A percentile compares a stretch with the other conserved stretches of the same genome.
Evolutionary conservation across 2,888 invertebrate species (phyloP).

Genomic region (Silvanus unidentatus): DNA sequence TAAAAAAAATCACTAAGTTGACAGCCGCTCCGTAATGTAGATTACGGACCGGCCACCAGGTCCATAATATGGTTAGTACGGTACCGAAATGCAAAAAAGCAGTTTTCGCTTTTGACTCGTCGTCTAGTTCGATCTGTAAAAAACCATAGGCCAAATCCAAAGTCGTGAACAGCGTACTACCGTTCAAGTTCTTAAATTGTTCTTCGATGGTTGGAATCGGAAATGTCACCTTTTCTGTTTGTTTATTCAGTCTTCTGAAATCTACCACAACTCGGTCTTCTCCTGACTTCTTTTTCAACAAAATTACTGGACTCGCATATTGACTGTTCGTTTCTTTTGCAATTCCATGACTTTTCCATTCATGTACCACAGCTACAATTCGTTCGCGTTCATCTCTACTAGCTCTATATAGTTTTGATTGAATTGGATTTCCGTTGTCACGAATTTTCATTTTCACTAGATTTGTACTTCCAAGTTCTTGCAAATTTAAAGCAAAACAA

Average conservation of each 20-base stretch:
- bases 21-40: no score
- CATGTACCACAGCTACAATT: constrained; percentile 11
- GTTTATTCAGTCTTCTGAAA: constrained; percentile 15
- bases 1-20: no score
- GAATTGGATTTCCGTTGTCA: constrained; percentile 13
- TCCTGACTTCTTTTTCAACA: constrained; percentile 13
- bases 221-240: constrained; percentile 16
- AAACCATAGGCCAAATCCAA: constrained; percentile 3
- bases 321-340: constrained; percentile 16
- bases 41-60: no score
- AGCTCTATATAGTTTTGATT: constrained; percentile 10
- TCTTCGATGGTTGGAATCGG: constrained; percentile 13
- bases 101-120: not conserved
- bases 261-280: constrained; percentile 19
- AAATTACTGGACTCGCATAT: constrained; percentile 18
- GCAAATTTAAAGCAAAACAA: constrained; percentile 12
- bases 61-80: no score
- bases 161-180: constrained; percentile 7
- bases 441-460: constrained; percentile 11
- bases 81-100: no score
- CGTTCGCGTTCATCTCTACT: constrained; percentile 11
- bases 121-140: not conserved
- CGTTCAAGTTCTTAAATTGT: constrained; percentile 10
- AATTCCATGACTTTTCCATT: constrained; percentile 15
- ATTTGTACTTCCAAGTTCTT: constrained; percentile 14